Percentiles rank a stretch among this genome's conserved stretches.
phyloP scores from a whole-genome alignment of 2,113 vertebrate species.

The Albula glossodonta region DNA sequence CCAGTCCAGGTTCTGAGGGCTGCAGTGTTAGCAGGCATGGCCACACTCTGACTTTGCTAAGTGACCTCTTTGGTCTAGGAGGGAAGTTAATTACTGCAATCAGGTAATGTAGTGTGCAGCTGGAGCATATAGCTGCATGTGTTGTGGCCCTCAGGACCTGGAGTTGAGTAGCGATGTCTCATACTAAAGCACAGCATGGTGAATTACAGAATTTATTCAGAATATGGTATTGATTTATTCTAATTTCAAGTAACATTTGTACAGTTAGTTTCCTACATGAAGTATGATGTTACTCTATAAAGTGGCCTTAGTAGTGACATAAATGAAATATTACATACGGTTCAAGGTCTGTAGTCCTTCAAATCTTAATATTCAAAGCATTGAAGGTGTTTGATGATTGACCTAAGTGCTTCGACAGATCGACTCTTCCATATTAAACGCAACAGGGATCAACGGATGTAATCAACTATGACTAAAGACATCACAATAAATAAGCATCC shows the following conservation, averaged over 20 bases:
- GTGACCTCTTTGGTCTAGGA: too few species aligned
- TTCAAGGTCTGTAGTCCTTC: background rate
- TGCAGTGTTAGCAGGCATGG: too few species aligned
- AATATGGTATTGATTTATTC: background rate
- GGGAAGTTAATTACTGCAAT: too few species aligned
- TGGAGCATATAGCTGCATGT: too few species aligned
- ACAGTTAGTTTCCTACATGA: conserved; percentile 17
- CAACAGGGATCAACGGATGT: background rate
- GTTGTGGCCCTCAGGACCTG: too few species aligned
- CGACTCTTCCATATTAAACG: background rate
- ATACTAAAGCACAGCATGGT: conserved; percentile 6
- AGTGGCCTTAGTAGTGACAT: background rate
- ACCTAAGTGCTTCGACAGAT: conserved; percentile 28
- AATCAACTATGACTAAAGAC: background rate
- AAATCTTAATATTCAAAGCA: conserved; percentile 8
- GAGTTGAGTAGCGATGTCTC: too few species aligned
- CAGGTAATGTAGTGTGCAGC: too few species aligned
- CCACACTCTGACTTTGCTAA: too few species aligned
- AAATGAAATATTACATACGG: background rate
- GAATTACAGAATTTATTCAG: background rate
- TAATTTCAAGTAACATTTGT: background rate
- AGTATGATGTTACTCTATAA: background rate
- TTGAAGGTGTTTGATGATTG: background rate
- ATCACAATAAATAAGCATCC: conserved; percentile 11
- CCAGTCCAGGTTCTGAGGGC: too few species aligned